These are phyloP conservation scores for Cyclophora albipunctata DNA, from an alignment of 2,888 invertebrate genomes.

Conservation along the genomic window DNA sequence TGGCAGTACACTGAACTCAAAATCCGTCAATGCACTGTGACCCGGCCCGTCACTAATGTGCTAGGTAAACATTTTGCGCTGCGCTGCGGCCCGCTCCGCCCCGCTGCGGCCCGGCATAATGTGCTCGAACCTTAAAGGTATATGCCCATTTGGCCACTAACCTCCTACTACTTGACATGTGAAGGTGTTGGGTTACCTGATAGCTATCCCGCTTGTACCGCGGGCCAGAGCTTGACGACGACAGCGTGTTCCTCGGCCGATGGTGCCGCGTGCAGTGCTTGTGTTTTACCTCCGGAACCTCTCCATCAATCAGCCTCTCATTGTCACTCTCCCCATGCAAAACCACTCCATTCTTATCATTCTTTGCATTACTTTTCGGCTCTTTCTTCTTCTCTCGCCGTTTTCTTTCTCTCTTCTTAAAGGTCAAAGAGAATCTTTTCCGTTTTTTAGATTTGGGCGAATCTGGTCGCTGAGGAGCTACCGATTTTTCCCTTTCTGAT, in stretches of 20 bases:
- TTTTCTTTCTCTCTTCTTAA: slow-evolving; percentile 66
- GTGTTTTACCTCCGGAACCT: slow-evolving; percentile 45
- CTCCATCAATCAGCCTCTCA: slow-evolving; percentile 62
- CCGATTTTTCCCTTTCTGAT: slow-evolving; percentile 62
- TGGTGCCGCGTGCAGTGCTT: slow-evolving; percentile 52
- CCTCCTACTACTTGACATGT: no score
- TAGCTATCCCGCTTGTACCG: slow-evolving; percentile 73
- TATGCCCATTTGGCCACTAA: no score
- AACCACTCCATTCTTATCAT: slow-evolving; percentile 46
- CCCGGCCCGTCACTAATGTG: no score
- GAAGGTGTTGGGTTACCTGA: slow-evolving; percentile 43
- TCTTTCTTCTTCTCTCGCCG: slow-evolving; percentile 63
- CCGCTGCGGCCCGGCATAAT: no score
- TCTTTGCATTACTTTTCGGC: slow-evolving; percentile 39
- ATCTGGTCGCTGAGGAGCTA: slow-evolving; percentile 53
- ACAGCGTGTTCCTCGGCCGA: slow-evolving; percentile 54
- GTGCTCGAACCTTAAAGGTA: no score
- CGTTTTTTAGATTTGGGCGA: slow-evolving; percentile 67
- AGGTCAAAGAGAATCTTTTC: slow-evolving; percentile 63
- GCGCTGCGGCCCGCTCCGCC: no score
- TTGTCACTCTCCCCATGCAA: slow-evolving; percentile 58
- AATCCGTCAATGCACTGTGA: no score
- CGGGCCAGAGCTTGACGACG: slow-evolving; percentile 66
- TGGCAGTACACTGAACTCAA: no score
- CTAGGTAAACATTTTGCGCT: no score